phyloP scores from a whole-genome alignment of 2,888 invertebrate genomes.

The Pachliopta kotzebuea region DNA sequence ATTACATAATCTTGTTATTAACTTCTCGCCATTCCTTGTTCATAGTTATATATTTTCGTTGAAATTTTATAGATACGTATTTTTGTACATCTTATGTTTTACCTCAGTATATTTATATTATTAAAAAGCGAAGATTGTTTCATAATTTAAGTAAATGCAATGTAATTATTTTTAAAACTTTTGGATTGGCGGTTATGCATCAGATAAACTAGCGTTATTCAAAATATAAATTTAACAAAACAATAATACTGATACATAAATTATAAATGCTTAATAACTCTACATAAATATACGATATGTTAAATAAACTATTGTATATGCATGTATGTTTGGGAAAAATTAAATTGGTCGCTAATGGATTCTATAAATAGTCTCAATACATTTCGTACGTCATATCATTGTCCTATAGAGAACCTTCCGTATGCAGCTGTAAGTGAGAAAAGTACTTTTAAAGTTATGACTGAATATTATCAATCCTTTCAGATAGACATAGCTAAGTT shows the following conservation, averaged over 20 bases:
- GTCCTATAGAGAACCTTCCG: slow-evolving; percentile 1
- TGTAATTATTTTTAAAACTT: slow-evolving; percentile 14
- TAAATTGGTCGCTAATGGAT: slow-evolving; percentile 4
- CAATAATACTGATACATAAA: neutral
- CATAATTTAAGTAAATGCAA: slow-evolving; percentile 15
- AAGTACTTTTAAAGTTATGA: neutral
- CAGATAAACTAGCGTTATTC: neutral
- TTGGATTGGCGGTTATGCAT: neutral
- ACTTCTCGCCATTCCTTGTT: slow-evolving; percentile 60
- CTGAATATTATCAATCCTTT: too few relatives aligned
- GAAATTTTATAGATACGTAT: slow-evolving; percentile 40
- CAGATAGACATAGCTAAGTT: too few relatives aligned
- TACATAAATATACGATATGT: slow-evolving; percentile 8
- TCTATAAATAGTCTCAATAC: slow-evolving; percentile 4
- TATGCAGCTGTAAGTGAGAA: neutral
- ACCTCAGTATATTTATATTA: slow-evolving; percentile 30
- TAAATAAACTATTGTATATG: slow-evolving; percentile 1
- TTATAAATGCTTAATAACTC: slow-evolving; percentile 12
- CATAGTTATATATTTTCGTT: slow-evolving; percentile 46
- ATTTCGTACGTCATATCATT: slow-evolving; percentile 4
- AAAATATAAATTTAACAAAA: neutral
- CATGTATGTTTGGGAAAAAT: slow-evolving; percentile 4
- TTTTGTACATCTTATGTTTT: slow-evolving; percentile 40
- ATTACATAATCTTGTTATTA: slow-evolving; percentile 40
- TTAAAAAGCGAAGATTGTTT: slow-evolving; percentile 19